Evolutionary conservation across 2,113 vertebrate species (phyloP), one percentile per base, ranked within the genome.

Genomic region (Ceyx cyanopectus): DNA sequence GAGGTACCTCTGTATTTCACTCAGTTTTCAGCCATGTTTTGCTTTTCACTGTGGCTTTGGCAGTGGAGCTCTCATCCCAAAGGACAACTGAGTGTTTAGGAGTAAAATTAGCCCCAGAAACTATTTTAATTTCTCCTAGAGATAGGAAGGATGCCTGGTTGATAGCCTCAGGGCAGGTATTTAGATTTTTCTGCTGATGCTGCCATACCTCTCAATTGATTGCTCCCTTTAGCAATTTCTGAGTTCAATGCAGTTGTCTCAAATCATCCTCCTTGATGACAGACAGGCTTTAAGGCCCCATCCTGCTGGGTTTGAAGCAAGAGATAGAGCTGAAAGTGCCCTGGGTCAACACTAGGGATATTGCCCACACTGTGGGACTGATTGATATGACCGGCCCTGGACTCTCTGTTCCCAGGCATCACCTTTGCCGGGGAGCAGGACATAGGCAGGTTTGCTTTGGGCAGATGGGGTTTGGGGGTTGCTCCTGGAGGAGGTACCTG

Each of bases 391-490:
- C 45, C 57, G 78, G 43, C 27, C 40, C 58, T 37, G 48, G 22
- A 10, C 7, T 54, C 17, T 81, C 50, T 34, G 23, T 65, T 54
- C 60, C 37, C 18, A 61, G 18, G 26, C 37, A 54, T 58, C 14
- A 0, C 45, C 54, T 87, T 50, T 0, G 0, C 22, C 32, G 29
- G 29, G 0, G 1, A 89, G 58, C 8, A 5, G 68, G 45, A 68
- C 10, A 4, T 15, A 1, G 7, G 26, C 6, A 32, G 30, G 51
- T 53, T 77, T 56, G 63, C 9, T 79, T 77, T 56, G 30, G 20
- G 61, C 30, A 32, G 58, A 32, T n/a, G 41, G 24, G 17, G 12
- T 65, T 56, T 48, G 23, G 46, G 8, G 10, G 15, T 69, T 0
- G 0, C 18, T 89, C 13, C 51, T 89, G 56, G 29, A 65, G 34